Percentiles rank a stretch among this genome's conserved stretches.
These are phyloP conservation scores for Leucophenga montana DNA, from an alignment of 2,888 invertebrate genomes.

Conservation along the genomic window DNA sequence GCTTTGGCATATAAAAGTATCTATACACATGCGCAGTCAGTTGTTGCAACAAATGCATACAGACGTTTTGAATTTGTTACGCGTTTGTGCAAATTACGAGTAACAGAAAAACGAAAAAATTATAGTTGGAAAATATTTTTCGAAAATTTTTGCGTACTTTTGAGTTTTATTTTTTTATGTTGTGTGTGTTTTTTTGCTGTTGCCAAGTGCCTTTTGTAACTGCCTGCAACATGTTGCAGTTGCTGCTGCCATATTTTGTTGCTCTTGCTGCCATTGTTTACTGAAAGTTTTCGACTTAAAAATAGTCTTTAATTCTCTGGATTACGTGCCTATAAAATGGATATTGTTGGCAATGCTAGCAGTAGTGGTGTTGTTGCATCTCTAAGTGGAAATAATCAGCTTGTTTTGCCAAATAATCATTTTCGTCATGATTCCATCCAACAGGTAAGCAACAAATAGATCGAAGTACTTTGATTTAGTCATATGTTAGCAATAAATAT, in stretches of 20 bases:
- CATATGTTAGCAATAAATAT: too few species aligned
- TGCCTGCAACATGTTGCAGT: slow-evolving; percentile 58
- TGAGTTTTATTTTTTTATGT: slow-evolving; percentile 4
- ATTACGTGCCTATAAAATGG: slow-evolving; percentile 60
- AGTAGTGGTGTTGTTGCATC: background rate
- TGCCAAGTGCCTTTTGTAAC: slow-evolving; percentile 37
- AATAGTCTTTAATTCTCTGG: slow-evolving; percentile 26
- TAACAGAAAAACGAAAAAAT: background rate
- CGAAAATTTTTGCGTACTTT: too few species aligned
- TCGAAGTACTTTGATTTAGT: too few species aligned
- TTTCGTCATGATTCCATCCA: slow-evolving; percentile 71
- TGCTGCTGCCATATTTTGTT: slow-evolving; percentile 29
- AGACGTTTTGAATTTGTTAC: slow-evolving; percentile 34
- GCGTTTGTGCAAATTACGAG: slow-evolving; percentile 38
- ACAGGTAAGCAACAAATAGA: slow-evolving; percentile 61
- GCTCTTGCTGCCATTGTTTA: slow-evolving; percentile 26
- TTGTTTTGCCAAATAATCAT: slow-evolving; percentile 73
- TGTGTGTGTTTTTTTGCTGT: background rate
- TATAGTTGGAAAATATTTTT: too few species aligned
- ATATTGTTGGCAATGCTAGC: slow-evolving; percentile 63
- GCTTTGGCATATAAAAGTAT: background rate
- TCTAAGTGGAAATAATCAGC: slow-evolving; percentile 64
- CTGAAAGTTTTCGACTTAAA: too few species aligned
- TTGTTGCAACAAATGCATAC: slow-evolving; percentile 4
- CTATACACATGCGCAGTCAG: background rate